Conservation (phyloP, 2,113 vertebrate genomes). For the Anhinga anhinga region DNA sequence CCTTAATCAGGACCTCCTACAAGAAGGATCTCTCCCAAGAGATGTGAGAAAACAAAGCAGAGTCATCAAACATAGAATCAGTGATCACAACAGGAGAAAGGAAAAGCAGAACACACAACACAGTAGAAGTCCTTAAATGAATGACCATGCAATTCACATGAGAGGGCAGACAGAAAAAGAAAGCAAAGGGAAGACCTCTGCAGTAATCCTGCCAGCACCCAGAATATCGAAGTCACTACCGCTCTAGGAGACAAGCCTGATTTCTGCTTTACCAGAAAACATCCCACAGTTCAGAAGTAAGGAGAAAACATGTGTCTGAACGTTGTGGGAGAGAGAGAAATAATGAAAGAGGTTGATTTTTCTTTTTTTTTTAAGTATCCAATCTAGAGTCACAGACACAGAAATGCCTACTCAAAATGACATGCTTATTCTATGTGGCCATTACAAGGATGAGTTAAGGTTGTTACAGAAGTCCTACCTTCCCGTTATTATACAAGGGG, state of each 20-base stretch:
- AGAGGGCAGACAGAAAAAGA: neutral
- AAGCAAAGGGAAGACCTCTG: neutral
- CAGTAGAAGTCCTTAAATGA: neutral
- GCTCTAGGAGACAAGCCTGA: neutral
- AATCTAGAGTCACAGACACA: neutral
- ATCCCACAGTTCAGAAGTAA: neutral
- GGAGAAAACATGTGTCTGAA: neutral
- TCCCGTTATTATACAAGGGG: neutral
- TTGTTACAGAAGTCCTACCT: neutral
- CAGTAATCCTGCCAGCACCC: neutral
- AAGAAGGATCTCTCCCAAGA: neutral
- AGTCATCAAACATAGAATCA: neutral
- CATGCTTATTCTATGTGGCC: neutral
- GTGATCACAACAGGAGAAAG: neutral
- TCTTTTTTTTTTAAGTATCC: neutral
- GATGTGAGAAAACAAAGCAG: neutral
- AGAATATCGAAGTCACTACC: neutral
- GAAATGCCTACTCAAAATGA: neutral
- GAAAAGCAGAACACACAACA: neutral
- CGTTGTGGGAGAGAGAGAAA: neutral
- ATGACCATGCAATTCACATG: fast-evolving
- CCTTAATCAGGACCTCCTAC: neutral
- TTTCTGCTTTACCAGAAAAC: neutral
- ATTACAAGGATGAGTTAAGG: neutral
- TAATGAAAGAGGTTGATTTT: neutral